Evolutionary conservation across 2,797 vertebrate species (phyloP).

Genomic region (Menidia menidia): DNA sequence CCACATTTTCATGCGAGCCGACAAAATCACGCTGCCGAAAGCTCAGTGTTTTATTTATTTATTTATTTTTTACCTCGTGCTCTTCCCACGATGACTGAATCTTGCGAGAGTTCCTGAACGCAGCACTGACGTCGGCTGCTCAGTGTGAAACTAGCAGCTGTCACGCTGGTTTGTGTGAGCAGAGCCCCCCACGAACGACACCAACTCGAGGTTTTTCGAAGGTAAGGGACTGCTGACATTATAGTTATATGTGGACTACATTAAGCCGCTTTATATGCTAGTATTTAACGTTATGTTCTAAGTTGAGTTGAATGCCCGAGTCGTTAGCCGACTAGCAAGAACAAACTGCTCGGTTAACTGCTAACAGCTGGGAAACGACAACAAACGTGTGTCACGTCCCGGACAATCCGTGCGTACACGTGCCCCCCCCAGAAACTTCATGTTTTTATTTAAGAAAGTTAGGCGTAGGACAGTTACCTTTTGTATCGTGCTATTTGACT

Average conservation of each 20-base stretch:
- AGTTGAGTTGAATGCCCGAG: background rate
- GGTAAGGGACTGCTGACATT: constrained; percentile 52
- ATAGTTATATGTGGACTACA: background rate
- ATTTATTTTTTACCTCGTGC: background rate
- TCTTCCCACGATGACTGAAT: background rate
- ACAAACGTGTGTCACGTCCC: background rate
- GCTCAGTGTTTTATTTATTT: background rate
- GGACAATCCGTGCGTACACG: background rate
- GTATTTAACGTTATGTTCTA: background rate
- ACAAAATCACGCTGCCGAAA: background rate
- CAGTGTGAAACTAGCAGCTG: constrained; percentile 70
- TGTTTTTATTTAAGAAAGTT: background rate
- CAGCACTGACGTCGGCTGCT: constrained; percentile 41
- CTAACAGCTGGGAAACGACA: constrained; percentile 1
- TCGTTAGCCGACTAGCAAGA: constrained; percentile 39
- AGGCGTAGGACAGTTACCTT: background rate
- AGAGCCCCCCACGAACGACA: constrained; percentile 27
- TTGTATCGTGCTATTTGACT: background rate
- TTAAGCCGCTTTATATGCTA: background rate
- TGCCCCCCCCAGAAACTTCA: background rate
- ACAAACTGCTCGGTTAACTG: constrained; percentile 12
- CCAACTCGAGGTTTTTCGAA: constrained; percentile 21
- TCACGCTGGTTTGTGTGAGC: constrained; percentile 40
- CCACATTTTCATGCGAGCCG: background rate
- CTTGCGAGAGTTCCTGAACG: constrained; percentile 19